These are phyloP conservation scores for Holothuria leucospilota DNA, from an alignment of 53 echinoderm and acorn worm species.

Conservation along the genomic window DNA sequence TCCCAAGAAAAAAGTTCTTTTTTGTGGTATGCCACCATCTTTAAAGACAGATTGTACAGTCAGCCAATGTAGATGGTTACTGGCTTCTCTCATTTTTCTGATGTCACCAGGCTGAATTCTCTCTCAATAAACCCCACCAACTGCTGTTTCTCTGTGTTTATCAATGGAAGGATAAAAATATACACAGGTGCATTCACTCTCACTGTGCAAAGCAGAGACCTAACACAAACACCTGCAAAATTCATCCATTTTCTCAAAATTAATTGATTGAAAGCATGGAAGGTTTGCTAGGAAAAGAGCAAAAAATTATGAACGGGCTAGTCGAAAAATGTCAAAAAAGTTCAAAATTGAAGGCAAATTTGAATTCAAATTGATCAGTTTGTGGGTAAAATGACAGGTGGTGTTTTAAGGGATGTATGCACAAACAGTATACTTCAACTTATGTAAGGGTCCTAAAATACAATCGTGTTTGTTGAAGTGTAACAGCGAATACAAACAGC, in stretches of 20 bases:
- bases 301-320: slow-evolving; percentile 22
- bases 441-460: too few relatives aligned
- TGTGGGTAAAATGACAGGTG: slow-evolving; percentile 32
- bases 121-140: too few relatives aligned
- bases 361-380: slow-evolving; percentile 45
- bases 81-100: too few relatives aligned
- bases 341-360: slow-evolving; percentile 39
- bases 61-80: too few relatives aligned
- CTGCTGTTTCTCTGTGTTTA: neutral
- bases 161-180: slow-evolving; percentile 1
- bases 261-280: slow-evolving; percentile 35
- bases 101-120: too few relatives aligned
- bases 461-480: too few relatives aligned
- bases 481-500: too few relatives aligned
- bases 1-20: too few relatives aligned
- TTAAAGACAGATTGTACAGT: too few relatives aligned
- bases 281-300: neutral
- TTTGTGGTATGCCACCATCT: too few relatives aligned
- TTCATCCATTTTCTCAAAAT: slow-evolving; percentile 48
- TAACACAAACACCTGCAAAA: slow-evolving; percentile 44
- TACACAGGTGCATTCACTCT: slow-evolving; percentile 31
- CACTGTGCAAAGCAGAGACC: slow-evolving; percentile 1
- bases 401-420: neutral
- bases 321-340: slow-evolving; percentile 29
- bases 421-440: too few relatives aligned